Evolutionary conservation across 2,888 invertebrate genomes (phyloP), one percentile per base, ranked within the genome.

Genomic region (Microchrysa polita): DNA sequence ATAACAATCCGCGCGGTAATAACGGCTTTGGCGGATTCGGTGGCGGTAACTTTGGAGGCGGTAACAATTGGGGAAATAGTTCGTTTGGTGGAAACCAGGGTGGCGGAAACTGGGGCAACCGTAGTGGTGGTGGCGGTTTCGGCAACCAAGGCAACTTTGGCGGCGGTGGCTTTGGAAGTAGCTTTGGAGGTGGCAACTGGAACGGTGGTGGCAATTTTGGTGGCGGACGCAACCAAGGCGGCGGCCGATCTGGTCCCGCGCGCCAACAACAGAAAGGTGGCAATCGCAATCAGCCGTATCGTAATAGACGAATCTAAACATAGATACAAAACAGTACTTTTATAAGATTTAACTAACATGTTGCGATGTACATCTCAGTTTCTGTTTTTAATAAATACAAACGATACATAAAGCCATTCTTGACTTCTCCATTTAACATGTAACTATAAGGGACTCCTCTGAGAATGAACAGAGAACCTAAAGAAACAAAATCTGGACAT

Each of bases 31-130:
- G 40, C 27, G 77, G 77, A 16, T 34, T 34, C 7, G 76, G 73
- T 34, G 75, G 73, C 77, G 79, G 76, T n/a, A 80, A 78, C 55
- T 79, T 79, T 77, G 80, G 79, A 48, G 79, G 75, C 77, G 65
- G 65, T 20, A 48, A 22, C 23, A 65, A 20, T 22, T 65, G 65
- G 65, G 48, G 48, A 10, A 65, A 48, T 48, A 44, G 22, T 22
- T 44, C 48, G 5, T 44, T 44, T 48, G 65, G 65, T 10, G 65
- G 65, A 12, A 48, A 48, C 65, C 48, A 48, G 22, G 65, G 65
- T 20, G 48, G 48, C 16, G 48, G 48, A 2, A 48, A 34, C 22
- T 84, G 84, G 16, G 81, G 81, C 76, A 80, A 80, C 27, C 60
- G 76, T 79, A 75, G 80, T 61, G 55, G 77, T 76, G 73, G 79